Evolutionary conservation across 1,140 invertebrate species (phyloP), one percentile per base, ranked within the genome.

Genomic region (Lucilia sericata): DNA sequence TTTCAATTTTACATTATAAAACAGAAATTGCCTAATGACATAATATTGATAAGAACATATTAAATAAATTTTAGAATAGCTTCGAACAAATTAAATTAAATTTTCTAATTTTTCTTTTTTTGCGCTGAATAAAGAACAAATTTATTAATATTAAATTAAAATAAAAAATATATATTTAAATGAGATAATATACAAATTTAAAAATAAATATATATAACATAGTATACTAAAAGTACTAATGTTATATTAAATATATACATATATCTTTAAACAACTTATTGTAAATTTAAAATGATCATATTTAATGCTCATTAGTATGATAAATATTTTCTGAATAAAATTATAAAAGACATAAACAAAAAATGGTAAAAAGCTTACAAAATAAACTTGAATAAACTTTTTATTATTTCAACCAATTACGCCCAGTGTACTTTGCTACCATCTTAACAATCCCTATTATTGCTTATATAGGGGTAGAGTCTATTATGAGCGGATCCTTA

Each of bases 271-370:
- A 21, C n/a, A 70, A 21, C n/a, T 70, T 21, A 70, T 70, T 25
- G n/a, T 70, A 70, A 70, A 19, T 25, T 70, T 70, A 70, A 10
- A 19, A 70, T n/a, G 65, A n/a, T 70, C n/a, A 70, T 70, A 25
- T 25, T 70, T 70, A 70, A 70, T 70, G 65, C 60, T 65, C 60
- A 65, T 65, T 2, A 42, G 5, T 42, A 10, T 10, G 7, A 42
- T 42, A 8, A 70, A 70, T 70, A 70, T 70, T 70, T 70, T 70
- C 65, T 70, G 65, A 70, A 70, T 70, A 70, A 70, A 70, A 19
- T 70, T 25, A 70, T 70, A 70, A 70, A 70, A 70, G 65, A 70
- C 60, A n/a, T n/a, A 70, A 19, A 70, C 60, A 51, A 51, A 2
- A 36, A 36, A 36, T 36, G 8, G 3, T 36, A 36, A 36, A 36